Evolutionary conservation across 2,888 invertebrate genomes (phyloP).

Genomic region (Rhyacophila evoluta): DNA sequence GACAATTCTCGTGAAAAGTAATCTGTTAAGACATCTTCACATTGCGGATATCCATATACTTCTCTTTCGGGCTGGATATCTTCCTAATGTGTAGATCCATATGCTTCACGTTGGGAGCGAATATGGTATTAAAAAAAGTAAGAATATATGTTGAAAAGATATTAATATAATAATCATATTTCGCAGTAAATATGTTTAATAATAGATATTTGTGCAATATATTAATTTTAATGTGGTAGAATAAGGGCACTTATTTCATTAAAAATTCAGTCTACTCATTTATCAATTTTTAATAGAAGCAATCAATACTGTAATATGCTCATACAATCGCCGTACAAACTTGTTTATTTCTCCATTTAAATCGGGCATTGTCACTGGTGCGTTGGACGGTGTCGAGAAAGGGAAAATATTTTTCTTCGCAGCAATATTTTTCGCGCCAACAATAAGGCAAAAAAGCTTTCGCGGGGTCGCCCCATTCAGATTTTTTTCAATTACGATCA

Average conservation of each 20-base stretch:
- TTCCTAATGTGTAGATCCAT: no score
- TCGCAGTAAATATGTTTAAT: no score
- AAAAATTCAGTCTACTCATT: background rate
- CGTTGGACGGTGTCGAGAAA: background rate
- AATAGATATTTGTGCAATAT: no score
- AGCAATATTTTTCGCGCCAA: conserved; percentile 28
- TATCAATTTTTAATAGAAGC: background rate
- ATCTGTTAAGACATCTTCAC: no score
- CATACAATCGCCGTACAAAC: background rate
- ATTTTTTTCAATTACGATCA: conserved; percentile 40
- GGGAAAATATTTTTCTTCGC: conserved; percentile 39
- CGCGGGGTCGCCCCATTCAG: conserved; percentile 17
- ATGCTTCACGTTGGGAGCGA: no score
- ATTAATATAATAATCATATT: no score
- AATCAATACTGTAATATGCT: background rate
- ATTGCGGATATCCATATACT: no score
- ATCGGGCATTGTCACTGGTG: background rate
- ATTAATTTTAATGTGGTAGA: background rate
- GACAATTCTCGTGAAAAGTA: no score
- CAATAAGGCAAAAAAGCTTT: conserved; percentile 31
- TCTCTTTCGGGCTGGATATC: no score
- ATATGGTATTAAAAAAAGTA: no score
- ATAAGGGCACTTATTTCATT: background rate
- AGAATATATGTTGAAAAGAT: no score
- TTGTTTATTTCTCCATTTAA: conserved; percentile 19